Base-by-base conservation (phyloP, 2,113 vertebrate species). In the Centropus unirufus region DNA sequence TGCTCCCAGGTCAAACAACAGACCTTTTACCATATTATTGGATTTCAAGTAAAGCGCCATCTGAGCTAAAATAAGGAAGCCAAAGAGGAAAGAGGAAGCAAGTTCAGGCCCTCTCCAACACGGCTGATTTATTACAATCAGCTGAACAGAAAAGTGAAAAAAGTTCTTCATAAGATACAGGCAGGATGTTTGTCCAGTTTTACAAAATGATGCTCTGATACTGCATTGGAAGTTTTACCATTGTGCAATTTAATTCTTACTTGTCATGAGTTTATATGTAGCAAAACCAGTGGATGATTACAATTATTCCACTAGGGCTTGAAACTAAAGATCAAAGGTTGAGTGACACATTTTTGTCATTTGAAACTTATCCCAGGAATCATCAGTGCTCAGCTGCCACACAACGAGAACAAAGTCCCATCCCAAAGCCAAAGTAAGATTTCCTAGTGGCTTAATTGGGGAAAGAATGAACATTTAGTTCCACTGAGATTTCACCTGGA, bases 11-110 rank as follows among this genome's bases (percentile, higher is more conserved):
- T 97, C 94, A 96, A 72, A 89, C 58, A 96, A 91, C 95, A 96
- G 95, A 95, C 82, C 59, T 96, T 87, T 92, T 93, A 93, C 80
- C 52, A 59, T 66, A 83, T 90, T 87, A 89, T 91, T 79, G 89
- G 89, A 75, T 94, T 95, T 95, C 85, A 95, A 96, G 89, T 62
- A 66, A 83, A 90, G 70, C 66, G 89, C 79, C 85, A 77, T 94
- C 90, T 90, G 93, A 95, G 74, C 85, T 97, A 93, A 96, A 97
- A 96, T 93, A 95, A 96, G 93, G 96, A 96, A 97, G 77, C 89
- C 64, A 84, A 93, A 95, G 91, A 94, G 95, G 96, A 95, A 97
- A 96, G 69, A 96, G 97, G 96, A 97, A 97, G 74, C 68, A 52
- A 94, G 91, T 83, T 96, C 89, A 96, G 88, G 83, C 91, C 85